Base-by-base conservation (phyloP, 2,888 invertebrate species). In the Thyatira batis region DNA sequence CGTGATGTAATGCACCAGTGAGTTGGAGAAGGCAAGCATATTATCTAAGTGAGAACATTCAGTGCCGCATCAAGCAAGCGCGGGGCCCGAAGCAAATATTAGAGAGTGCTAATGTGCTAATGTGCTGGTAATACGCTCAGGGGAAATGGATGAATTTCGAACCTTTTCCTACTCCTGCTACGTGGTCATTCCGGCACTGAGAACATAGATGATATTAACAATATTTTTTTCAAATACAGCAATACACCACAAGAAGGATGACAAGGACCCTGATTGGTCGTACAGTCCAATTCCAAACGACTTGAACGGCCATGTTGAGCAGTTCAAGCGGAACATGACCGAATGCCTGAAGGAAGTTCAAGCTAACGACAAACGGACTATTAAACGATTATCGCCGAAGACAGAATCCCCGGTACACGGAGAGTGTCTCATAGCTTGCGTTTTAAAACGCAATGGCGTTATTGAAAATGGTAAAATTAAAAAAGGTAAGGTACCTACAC, bases 251-350 rank as follows among this genome's bases (percentile, higher is more conserved):
- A 64, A 67, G 51, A 69, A 51, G 4, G 66, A 63, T 0, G 74
- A 79, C 27, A 71, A 75, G 2, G 78, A 77, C 1, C 87, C 88
- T 0, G 85, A 88, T 55, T 87, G 88, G 98, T 84, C 93, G 93
- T 95, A 90, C 67, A 81, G 69, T 50, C 51, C 77, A 0, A 80
- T 89, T 10, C 89, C 88, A 0, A 65, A 73, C 45, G 88, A 84
- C 57, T 76, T 88, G 2, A 68, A 71, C 1, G 51, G 57, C 0
- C 80, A 90, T 61, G 90, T 85, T 0, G 63, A 70, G 0, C 76
- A 84, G 39, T 92, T 92, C 61, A 91, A 89, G 58, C 73, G 62
- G 23, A 92, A 91, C 58, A 89, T 92, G 90, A 73, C 81, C 0
- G 88, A 90, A 57, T 92, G 91, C 54, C 72, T 92, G 1, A 87